A percentile compares a stretch with the other conserved stretches of the same genome.
These are phyloP conservation scores for Agelaius phoeniceus DNA, from an alignment of 2,113 vertebrate genomes.

Conservation along the genomic window DNA sequence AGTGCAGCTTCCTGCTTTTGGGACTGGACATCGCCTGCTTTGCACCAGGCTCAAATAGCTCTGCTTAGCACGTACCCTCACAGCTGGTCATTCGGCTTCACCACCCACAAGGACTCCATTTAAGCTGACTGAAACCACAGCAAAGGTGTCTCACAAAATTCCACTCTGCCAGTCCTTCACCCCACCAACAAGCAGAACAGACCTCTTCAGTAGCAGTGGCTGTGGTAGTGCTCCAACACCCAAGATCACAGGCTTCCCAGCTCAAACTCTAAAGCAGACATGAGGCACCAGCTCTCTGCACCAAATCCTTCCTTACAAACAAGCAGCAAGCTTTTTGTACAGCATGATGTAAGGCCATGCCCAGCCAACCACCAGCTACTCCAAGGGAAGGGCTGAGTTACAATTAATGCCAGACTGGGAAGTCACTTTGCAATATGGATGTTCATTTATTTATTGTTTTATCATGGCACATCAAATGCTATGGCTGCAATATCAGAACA, in stretches of 20 bases:
- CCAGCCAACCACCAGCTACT: neutral
- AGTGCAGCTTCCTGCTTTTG: neutral
- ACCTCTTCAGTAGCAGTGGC: neutral
- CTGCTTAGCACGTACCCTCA: neutral
- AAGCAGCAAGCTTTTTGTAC: neutral
- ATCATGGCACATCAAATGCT: slow-evolving; percentile 37
- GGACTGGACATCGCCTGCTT: neutral
- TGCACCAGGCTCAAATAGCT: neutral
- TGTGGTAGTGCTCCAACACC: neutral
- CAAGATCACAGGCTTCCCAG: neutral
- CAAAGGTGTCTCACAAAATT: neutral
- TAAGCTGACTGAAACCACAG: neutral
- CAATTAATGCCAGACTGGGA: neutral
- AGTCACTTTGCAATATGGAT: slow-evolving; percentile 27
- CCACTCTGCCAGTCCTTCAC: neutral
- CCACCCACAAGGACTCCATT: neutral
- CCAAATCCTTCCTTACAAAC: neutral
- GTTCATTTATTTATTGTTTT: slow-evolving; percentile 61
- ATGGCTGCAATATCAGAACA: slow-evolving; percentile 48
- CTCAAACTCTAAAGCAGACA: neutral
- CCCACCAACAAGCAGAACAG: neutral
- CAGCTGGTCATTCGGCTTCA: neutral
- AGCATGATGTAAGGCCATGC: neutral
- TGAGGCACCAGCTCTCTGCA: neutral
- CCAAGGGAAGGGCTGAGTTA: neutral